Percentiles rank a stretch among this genome's conserved stretches.
Conservation (phyloP, 2,888 invertebrate species). For the Lasioglossum marginatum region DNA sequence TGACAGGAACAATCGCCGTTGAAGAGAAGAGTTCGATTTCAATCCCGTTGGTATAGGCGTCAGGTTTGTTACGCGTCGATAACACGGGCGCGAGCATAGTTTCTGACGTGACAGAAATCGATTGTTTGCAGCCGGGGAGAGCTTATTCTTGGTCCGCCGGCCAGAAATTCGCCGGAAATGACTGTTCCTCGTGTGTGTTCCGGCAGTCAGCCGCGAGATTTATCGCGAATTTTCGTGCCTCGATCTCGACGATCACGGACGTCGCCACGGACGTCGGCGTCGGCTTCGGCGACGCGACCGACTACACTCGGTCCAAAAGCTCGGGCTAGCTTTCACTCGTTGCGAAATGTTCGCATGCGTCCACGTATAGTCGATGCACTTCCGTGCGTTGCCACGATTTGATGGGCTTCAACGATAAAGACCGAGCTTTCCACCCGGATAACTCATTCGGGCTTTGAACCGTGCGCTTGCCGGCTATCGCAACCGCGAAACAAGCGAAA, state of each 20-base stretch:
- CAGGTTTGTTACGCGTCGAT: constrained; percentile 38
- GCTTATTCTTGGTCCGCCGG: constrained; percentile 32
- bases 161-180: constrained; percentile 71
- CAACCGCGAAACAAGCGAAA: neutral
- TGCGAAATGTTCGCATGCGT: neutral
- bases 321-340: neutral
- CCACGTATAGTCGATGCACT: constrained; percentile 29
- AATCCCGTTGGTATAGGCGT: neutral
- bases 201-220: constrained; percentile 70
- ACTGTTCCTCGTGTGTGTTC: constrained; percentile 70
- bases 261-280: neutral
- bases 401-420: constrained; percentile 44
- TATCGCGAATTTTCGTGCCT: constrained; percentile 72
- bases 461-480: neutral
- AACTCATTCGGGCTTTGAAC: constrained; percentile 29
- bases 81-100: constrained; percentile 28
- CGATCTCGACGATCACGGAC: constrained; percentile 52
- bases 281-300: constrained; percentile 19
- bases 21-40: constrained; percentile 12
- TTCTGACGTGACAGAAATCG: constrained; percentile 54
- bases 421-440: constrained; percentile 26
- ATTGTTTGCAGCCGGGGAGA: constrained; percentile 25
- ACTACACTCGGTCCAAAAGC: constrained; percentile 23
- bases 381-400: constrained; percentile 41
- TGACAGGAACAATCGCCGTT: neutral